phyloP scores from a whole-genome alignment of 2,888 invertebrate genomes.

The Himalopsyche kuldschensis region DNA sequence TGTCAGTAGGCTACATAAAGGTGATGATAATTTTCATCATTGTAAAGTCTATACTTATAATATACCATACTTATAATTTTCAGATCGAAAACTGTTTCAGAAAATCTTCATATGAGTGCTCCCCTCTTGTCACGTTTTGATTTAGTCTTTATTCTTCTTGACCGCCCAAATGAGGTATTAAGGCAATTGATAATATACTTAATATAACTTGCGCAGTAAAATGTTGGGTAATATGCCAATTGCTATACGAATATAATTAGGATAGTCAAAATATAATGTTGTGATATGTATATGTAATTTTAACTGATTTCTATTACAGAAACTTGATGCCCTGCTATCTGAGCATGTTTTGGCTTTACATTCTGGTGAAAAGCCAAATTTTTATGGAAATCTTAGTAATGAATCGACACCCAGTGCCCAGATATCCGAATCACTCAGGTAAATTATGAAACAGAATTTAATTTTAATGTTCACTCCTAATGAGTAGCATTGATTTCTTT shows the following conservation, averaged over 20 bases:
- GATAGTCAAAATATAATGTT: background rate
- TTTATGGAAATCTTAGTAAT: conserved; percentile 43
- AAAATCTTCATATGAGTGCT: conserved; percentile 85
- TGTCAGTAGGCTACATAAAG: background rate
- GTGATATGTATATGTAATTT: conserved; percentile 6
- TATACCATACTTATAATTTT: conserved; percentile 41
- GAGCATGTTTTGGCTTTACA: conserved; percentile 83
- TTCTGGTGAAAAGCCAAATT: conserved; percentile 50
- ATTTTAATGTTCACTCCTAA: no score
- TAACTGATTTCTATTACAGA: conserved; percentile 50
- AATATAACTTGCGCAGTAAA: no score
- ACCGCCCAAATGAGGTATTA: conserved; percentile 78
- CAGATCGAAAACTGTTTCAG: conserved; percentile 80
- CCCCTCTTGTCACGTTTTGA: conserved; percentile 91
- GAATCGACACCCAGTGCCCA: conserved; percentile 27
- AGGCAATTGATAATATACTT: no score
- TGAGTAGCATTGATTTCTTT: no score
- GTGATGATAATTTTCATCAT: background rate
- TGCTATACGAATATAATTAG: no score
- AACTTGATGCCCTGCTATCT: conserved; percentile 74
- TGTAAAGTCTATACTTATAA: background rate
- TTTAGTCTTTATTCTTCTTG: conserved; percentile 86
- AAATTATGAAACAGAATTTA: no score
- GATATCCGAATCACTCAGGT: conserved; percentile 33
- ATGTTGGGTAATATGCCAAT: no score